A percentile compares a stretch with the other conserved stretches of the same genome.
Conservation (phyloP, 1,140 invertebrate genomes). For the Atta cephalotes region DNA sequence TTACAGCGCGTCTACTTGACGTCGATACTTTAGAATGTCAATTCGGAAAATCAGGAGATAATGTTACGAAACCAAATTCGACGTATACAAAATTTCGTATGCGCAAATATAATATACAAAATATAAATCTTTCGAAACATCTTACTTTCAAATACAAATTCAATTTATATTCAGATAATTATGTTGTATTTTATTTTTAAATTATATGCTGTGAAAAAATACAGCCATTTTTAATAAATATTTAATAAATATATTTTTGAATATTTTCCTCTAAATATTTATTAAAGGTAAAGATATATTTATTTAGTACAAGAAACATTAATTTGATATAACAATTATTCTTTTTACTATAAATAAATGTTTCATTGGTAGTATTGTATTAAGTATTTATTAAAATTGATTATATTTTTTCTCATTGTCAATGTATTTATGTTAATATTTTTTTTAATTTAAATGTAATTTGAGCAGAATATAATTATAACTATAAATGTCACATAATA, state of each 20-base stretch:
- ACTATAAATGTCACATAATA: neutral
- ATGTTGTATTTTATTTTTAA: neutral
- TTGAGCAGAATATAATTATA: neutral
- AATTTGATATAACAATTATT: too few relatives aligned
- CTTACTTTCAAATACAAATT: neutral
- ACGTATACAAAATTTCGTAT: neutral
- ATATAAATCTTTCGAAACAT: neutral
- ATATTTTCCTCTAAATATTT: too few relatives aligned
- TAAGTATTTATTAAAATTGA: too few relatives aligned
- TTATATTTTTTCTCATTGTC: too few relatives aligned
- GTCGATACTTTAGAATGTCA: neutral
- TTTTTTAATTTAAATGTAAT: neutral
- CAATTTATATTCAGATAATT: neutral
- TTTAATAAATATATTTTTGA: too few relatives aligned
- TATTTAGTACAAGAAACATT: too few relatives aligned
- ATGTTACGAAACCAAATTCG: neutral
- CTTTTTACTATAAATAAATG: too few relatives aligned
- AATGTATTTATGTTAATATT: neutral
- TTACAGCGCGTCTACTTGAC: neutral
- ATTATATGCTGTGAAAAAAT: neutral
- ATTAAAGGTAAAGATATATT: too few relatives aligned
- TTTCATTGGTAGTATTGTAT: too few relatives aligned
- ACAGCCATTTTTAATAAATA: too few relatives aligned
- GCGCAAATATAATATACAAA: too few relatives aligned
- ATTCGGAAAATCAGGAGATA: neutral